phyloP scores from a whole-genome alignment of 2,797 vertebrate species.

The Manis crassicaudata region DNA sequence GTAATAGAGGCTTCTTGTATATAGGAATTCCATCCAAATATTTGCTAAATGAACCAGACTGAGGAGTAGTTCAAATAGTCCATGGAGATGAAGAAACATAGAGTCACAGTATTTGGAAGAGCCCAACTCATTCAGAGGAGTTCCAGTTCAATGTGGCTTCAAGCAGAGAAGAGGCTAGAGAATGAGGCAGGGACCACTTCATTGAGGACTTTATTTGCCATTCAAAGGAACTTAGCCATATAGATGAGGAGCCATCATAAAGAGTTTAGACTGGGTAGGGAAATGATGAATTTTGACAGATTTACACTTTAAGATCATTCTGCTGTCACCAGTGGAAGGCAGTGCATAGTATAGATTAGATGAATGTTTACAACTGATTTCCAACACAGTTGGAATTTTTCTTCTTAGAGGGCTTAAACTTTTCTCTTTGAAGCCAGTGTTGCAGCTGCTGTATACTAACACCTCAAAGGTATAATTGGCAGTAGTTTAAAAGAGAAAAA shows the following conservation, averaged over 20 bases:
- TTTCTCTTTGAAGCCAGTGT: background rate
- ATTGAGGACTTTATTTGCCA: conserved; percentile 14
- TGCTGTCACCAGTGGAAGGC: background rate
- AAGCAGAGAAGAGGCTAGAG: conserved; percentile 24
- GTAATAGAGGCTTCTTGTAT: background rate
- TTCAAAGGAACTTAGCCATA: conserved; percentile 36
- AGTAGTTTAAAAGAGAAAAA: background rate
- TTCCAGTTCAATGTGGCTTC: conserved; percentile 18
- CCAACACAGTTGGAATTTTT: background rate
- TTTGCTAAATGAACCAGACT: background rate
- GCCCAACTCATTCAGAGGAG: background rate
- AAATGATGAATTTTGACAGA: conserved; percentile 46
- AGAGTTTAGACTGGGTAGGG: background rate
- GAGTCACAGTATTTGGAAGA: conserved; percentile 5
- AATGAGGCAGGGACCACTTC: background rate
- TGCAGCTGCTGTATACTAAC: background rate
- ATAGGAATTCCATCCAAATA: background rate
- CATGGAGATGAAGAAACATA: background rate
- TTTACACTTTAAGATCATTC: conserved; percentile 22
- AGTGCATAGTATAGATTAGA: conserved; percentile 13
- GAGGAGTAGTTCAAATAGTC: background rate
- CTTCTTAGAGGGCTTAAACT: background rate
- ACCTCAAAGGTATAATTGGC: background rate
- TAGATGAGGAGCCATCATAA: background rate
- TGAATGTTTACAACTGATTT: conserved; percentile 58